Conservation (phyloP, 2,113 vertebrate species). For the Eidolon helvum region DNA sequence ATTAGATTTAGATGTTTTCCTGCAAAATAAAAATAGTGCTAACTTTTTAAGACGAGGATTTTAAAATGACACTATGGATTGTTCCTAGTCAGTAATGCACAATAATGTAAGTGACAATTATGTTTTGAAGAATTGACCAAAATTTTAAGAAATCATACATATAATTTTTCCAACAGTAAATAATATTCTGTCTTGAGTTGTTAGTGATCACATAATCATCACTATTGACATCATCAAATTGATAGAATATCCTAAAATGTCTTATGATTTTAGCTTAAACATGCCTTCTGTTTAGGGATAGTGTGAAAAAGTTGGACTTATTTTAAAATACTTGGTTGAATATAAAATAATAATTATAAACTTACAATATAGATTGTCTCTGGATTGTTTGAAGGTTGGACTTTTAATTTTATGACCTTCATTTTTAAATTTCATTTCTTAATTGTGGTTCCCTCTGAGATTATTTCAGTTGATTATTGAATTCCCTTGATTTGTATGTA, state of each 20-base stretch:
- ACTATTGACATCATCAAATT: slow-evolving; percentile 6
- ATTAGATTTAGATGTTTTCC: neutral
- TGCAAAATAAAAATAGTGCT: slow-evolving; percentile 44
- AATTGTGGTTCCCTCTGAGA: neutral
- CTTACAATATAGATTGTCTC: neutral
- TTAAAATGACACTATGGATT: slow-evolving; percentile 25
- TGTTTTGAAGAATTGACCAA: slow-evolving; percentile 7
- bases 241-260: slow-evolving; percentile 13
- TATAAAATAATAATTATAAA: neutral
- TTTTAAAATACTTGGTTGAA: neutral
- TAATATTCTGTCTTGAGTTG: slow-evolving; percentile 47
- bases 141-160: neutral
- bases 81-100: neutral
- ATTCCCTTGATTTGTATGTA: neutral
- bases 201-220: neutral
- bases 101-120: slow-evolving; percentile 37
- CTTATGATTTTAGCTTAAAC: slow-evolving; percentile 39
- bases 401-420: slow-evolving; percentile 43
- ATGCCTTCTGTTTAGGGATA: neutral
- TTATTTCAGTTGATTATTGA: neutral
- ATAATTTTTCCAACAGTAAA: slow-evolving; percentile 17
- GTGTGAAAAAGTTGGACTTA: neutral
- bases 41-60: slow-evolving; percentile 31
- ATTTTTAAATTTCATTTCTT: neutral
- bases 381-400: neutral